Evolutionary conservation across 2,113 vertebrate genomes (phyloP), one percentile per base, ranked within the genome.

Genomic region (Eclectus roratus): DNA sequence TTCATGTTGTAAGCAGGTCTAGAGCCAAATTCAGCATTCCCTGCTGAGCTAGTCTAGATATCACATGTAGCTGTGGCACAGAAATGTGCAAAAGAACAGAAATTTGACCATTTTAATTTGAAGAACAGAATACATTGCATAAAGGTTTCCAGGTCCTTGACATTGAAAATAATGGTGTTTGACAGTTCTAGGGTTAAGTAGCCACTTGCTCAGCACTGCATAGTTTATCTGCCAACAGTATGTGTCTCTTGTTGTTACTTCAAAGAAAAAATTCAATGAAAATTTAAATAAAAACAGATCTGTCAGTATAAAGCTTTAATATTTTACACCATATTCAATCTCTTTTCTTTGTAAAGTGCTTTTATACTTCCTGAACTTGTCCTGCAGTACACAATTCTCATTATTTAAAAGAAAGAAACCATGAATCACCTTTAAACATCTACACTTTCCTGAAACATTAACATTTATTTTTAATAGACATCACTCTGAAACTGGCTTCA

Each of bases 171-270:
- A 95, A 97, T 93, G 47, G 71, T 78, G 82, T 28, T 80, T 97
- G 93, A 97, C 96, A 95, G 80, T 92, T 97, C 66, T 94, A 95
- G 92, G 95, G 92, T 96, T 96, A 98, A 96, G 96, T 92, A 97
- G 93, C 92, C 73, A 97, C 83, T 96, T 93, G 94, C 95, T 81
- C 87, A 96, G 89, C 70, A 91, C 90, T 56, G 68, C 85, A 94
- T 91, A 88, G 35, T 97, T 97, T 96, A 96, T 96, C 93, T 95
- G 87, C 92, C 94, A 96, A 88, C 43, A 80, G 58, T 56, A 24
- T 76, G 85, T 94, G 80, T 93, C 94, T 97, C 86, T 84, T 96
- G 72, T 96, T 96, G 92, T 97, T 97, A 96, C 88, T 97, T 97
- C 94, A 97, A 97, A 97, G 86, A 80, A 90, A 93, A 95, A 95